Percentiles rank a stretch among this genome's conserved stretches.
Conservation (phyloP, 2,797 vertebrate genomes). For the Craterocephalus amniculus region DNA sequence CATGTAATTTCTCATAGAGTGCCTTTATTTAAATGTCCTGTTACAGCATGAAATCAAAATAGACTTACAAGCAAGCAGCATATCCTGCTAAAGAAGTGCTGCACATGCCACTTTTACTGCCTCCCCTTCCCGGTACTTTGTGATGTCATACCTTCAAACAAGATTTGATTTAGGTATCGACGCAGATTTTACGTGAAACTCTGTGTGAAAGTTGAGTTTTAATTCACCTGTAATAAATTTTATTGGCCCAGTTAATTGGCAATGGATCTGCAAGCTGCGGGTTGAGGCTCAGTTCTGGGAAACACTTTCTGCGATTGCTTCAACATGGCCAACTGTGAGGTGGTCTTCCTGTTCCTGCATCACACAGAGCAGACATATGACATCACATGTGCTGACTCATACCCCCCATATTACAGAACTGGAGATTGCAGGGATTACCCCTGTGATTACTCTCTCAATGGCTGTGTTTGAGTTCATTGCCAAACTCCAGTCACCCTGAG, state of each 20-base stretch:
- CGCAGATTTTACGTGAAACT: slow-evolving; percentile 26
- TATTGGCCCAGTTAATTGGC: slow-evolving; percentile 53
- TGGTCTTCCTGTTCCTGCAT: slow-evolving; percentile 70
- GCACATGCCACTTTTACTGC: slow-evolving; percentile 22
- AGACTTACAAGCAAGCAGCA: slow-evolving; percentile 26
- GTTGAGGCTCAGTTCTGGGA: slow-evolving; percentile 64
- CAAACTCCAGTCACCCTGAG: slow-evolving; percentile 25
- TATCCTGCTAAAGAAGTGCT: slow-evolving; percentile 25
- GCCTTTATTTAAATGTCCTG: background rate
- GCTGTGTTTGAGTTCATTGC: slow-evolving; percentile 46
- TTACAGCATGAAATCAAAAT: background rate
- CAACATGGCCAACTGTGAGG: slow-evolving; percentile 53
- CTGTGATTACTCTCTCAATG: slow-evolving; percentile 47
- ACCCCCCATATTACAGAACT: slow-evolving; percentile 22
- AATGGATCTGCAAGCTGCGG: slow-evolving; percentile 52
- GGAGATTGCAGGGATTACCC: slow-evolving; percentile 49
- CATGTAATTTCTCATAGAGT: background rate
- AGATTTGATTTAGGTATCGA: slow-evolving; percentile 45
- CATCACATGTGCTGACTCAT: slow-evolving; percentile 68
- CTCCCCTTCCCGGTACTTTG: slow-evolving; percentile 26
- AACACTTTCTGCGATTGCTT: slow-evolving; percentile 69
- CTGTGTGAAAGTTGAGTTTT: slow-evolving; percentile 13
- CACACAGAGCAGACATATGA: slow-evolving; percentile 57
- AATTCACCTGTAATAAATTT: slow-evolving; percentile 41
- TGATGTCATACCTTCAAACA: slow-evolving; percentile 60